These are phyloP conservation scores for Onychostoma macrolepis DNA, from an alignment of 2,113 vertebrate species.

Conservation along the genomic window DNA sequence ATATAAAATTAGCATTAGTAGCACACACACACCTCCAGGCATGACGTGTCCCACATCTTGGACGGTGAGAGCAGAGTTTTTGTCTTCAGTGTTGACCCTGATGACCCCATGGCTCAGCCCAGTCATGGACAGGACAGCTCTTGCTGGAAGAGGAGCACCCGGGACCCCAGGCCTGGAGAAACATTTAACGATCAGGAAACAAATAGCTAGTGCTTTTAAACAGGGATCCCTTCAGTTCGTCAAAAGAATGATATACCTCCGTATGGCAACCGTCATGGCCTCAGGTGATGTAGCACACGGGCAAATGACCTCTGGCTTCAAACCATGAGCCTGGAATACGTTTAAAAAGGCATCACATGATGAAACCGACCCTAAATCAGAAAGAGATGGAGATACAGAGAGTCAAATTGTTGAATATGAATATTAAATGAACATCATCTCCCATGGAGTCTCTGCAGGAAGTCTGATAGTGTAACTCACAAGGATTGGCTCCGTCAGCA, in stretches of 20 bases:
- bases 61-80: constrained; percentile 95
- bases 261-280: constrained; percentile 95
- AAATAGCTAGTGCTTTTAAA: background rate
- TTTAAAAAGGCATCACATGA: constrained; percentile 98
- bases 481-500: constrained; percentile 96
- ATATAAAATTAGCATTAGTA: background rate
- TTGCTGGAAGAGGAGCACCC: constrained; percentile 90
- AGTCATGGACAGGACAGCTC: constrained; percentile 92
- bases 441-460: background rate
- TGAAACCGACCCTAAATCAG: constrained; percentile 90
- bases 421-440: background rate
- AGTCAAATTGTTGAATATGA: background rate
- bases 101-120: constrained; percentile 95
- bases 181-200: constrained; percentile 7
- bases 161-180: constrained; percentile 86
- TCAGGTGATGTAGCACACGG: constrained; percentile 96
- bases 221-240: background rate
- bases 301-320: constrained; percentile 96
- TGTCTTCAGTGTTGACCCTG: constrained; percentile 96
- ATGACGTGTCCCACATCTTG: constrained; percentile 97
- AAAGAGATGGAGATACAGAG: background rate
- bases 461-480: constrained; percentile 76
- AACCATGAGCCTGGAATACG: constrained; percentile 92
- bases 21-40: constrained; percentile 86
- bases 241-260: constrained; percentile 79